Conservation (phyloP, 1,140 invertebrate species). For the Aphelenchoides avenae region DNA sequence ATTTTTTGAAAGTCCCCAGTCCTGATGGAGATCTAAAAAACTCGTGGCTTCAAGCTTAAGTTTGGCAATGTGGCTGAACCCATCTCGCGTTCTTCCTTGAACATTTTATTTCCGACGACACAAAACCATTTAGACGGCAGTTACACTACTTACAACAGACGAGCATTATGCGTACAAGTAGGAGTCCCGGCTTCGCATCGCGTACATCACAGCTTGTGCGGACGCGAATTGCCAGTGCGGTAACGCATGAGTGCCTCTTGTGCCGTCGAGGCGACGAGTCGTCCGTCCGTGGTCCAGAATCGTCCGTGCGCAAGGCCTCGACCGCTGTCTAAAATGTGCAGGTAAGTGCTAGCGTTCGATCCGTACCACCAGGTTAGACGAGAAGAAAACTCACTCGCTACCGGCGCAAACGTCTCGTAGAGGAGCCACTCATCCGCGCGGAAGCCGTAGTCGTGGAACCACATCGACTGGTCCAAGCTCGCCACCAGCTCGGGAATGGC, state of each 20-base stretch:
- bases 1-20: no score
- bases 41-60: no score
- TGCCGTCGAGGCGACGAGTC: not conserved
- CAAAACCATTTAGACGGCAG: no score
- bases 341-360: not conserved
- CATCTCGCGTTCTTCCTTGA: no score
- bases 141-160: no score
- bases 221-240: no score
- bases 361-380: not conserved
- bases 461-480: constrained; percentile 12
- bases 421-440: constrained; percentile 7
- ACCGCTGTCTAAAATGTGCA: constrained; percentile 9
- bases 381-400: not conserved
- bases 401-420: constrained; percentile 2
- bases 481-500: not conserved
- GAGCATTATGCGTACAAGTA: no score
- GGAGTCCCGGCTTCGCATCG: no score
- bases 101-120: no score
- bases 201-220: no score
- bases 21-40: no score
- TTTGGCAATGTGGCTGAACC: no score
- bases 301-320: constrained; percentile 9
- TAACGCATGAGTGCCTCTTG: constrained; percentile 11
- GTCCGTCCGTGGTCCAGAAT: constrained; percentile 9
- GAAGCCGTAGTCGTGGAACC: constrained; percentile 17